Evolutionary conservation across 2,888 invertebrate genomes (phyloP), one percentile per base, ranked within the genome.

Genomic region (Teleogryllus oceanicus): DNA sequence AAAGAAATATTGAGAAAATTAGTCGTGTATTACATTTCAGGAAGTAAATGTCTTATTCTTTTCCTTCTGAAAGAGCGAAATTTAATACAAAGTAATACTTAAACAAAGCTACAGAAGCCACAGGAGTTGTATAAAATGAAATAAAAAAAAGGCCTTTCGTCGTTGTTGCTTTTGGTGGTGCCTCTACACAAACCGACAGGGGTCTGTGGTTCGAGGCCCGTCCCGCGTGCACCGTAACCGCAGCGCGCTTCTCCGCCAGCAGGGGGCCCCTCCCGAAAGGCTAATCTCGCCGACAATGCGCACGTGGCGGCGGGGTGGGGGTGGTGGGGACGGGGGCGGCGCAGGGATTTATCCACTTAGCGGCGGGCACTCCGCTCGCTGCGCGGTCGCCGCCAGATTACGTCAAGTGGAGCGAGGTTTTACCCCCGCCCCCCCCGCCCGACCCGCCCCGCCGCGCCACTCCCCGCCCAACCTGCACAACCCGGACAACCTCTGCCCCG

Each of bases 281-380:
- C 62, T 62, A 18, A 62, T 62, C 62, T 62, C 62, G 62, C 62
- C 16, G 8, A 62, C 62, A 62, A 62, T 62, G 62, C 62, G 62
- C 62, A 62, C 16, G 62, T n/a, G 62, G 62, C 62, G n/a, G 62
- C 62, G 62, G 62, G 62, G n/a, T 10, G 62, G 62, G n/a, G 62
- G 62, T 10, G 4, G 62, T 5, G 62, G 62, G 62, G n/a, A 12
- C 3, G 8, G 4, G 16, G 16, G 13, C 13, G 62, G 62, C 62
- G n/a, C 62, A 62, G 62, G 62, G 62, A 62, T 62, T 62, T 62
- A 62, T 62, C 62, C 62, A 62, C 62, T 62, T 62, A 62, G 62
- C 62, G 62, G 62, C 62, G 62, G n/a, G 62, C n/a, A n/a, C 62
- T 18, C 16, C n/a, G 62, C 13, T 13, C 62, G 62, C 62, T 62